phyloP scores from a whole-genome alignment of 2,888 invertebrate species.

The Lepidonotus clava region DNA sequence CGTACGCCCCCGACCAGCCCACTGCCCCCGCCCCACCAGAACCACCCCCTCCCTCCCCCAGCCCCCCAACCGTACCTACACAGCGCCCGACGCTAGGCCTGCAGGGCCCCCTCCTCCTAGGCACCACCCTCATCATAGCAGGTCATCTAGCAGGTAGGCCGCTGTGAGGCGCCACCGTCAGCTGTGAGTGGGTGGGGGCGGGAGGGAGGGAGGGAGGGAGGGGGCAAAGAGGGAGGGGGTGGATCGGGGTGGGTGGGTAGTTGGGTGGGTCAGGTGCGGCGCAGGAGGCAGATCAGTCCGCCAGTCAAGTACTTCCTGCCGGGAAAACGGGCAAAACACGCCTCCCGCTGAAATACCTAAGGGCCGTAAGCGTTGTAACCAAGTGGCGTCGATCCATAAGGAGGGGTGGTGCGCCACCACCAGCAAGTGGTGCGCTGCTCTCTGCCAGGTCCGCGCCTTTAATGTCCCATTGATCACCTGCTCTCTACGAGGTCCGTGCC shows the following conservation, averaged over 20 bases:
- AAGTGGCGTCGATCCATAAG: slow-evolving; percentile 43
- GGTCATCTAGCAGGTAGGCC: slow-evolving; percentile 35
- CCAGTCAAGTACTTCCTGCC: slow-evolving; percentile 53
- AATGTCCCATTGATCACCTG: slow-evolving; percentile 28
- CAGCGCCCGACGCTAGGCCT: neutral
- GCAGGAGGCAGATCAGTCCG: slow-evolving; percentile 22
- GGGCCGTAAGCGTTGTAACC: slow-evolving; percentile 53
- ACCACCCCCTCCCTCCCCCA: neutral
- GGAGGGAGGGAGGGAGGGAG: neutral
- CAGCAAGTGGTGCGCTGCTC: neutral
- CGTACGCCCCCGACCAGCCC: neutral
- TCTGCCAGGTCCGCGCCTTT: neutral
- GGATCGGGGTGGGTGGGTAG: neutral
- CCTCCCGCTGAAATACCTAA: slow-evolving; percentile 48
- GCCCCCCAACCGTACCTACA: neutral
- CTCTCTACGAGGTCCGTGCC: neutral
- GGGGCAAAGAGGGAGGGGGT: neutral
- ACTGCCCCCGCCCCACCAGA: neutral
- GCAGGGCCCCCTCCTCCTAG: neutral
- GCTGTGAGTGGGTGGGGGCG: neutral
- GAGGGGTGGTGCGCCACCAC: neutral
- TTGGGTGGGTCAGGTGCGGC: neutral
- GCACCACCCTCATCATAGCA: slow-evolving; percentile 12
- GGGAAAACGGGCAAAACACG: slow-evolving; percentile 54
- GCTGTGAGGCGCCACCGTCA: neutral